phyloP scores from a whole-genome alignment of 1,140 invertebrate genomes.

The Oncopeltus fasciatus region DNA sequence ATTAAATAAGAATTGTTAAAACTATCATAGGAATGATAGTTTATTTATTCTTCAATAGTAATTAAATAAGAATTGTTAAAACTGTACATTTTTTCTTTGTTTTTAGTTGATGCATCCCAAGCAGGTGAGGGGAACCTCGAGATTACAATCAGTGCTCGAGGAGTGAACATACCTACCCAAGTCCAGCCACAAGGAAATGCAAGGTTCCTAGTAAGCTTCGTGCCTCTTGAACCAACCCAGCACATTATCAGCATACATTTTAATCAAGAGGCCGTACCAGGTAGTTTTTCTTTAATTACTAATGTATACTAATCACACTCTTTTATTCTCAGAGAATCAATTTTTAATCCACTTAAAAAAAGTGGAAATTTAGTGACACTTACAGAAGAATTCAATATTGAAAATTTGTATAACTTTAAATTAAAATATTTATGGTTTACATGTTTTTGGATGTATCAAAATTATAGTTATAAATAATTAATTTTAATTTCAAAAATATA shows the following conservation, averaged over 20 bases:
- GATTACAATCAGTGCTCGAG: constrained; percentile 86
- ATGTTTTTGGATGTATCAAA: no score
- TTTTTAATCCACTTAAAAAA: no score
- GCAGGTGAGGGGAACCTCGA: constrained; percentile 96
- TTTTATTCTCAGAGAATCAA: no score
- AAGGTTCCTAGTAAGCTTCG: constrained; percentile 88
- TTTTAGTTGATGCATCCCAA: constrained; percentile 78
- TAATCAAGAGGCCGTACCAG: constrained; percentile 68
- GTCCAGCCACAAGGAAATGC: constrained; percentile 83
- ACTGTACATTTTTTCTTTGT: background rate
- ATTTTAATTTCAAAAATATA: no score
- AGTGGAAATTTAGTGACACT: no score
- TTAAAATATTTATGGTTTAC: no score
- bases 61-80: background rate
- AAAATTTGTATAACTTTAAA: no score
- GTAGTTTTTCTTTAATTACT: constrained; percentile 29
- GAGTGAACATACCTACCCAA: constrained; percentile 89
- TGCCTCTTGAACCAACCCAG: constrained; percentile 81
- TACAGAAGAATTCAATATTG: no score
- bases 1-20: background rate
- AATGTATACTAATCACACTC: no score
- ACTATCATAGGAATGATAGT: no score
- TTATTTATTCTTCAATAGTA: background rate
- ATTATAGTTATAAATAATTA: no score
- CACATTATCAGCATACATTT: constrained; percentile 93